A percentile compares a stretch with the other conserved stretches of the same genome.
Evolutionary conservation across 2,797 vertebrate genomes (phyloP).

Genomic region (Ataeniobius toweri): DNA sequence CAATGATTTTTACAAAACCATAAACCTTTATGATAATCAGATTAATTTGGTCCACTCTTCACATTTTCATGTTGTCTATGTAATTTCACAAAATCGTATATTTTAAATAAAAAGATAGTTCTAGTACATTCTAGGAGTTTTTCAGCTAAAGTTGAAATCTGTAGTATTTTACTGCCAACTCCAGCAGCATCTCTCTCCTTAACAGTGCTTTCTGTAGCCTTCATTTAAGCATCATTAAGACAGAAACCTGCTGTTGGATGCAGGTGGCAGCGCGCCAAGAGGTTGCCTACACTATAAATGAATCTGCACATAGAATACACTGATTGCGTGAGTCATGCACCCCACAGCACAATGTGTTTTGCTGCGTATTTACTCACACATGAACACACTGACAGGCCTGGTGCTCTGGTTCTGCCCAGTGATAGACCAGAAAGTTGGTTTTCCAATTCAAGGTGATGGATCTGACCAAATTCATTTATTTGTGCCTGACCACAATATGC

Average conservation of each 20-base stretch:
- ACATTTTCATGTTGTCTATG: neutral
- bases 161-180: neutral
- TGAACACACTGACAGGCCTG: constrained; percentile 1
- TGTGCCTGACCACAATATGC: neutral
- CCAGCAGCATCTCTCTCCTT: constrained; percentile 7
- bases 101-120: neutral
- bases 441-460: constrained; percentile 2
- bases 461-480: constrained; percentile 1
- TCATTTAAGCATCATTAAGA: constrained; percentile 24
- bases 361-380: constrained; percentile 10
- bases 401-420: constrained; percentile 14
- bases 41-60: neutral
- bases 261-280: constrained; percentile 22
- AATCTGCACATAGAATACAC: constrained; percentile 30
- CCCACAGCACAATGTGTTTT: constrained; percentile 15
- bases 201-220: neutral
- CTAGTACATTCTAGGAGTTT: neutral
- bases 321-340: constrained; percentile 30
- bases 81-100: neutral
- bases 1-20: neutral
- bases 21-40: neutral
- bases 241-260: constrained; percentile 23
- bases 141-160: neutral
- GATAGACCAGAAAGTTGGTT: neutral
- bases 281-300: constrained; percentile 8